phyloP scores from a whole-genome alignment of 2,888 invertebrate genomes.

The Coenonympha glycerion region DNA sequence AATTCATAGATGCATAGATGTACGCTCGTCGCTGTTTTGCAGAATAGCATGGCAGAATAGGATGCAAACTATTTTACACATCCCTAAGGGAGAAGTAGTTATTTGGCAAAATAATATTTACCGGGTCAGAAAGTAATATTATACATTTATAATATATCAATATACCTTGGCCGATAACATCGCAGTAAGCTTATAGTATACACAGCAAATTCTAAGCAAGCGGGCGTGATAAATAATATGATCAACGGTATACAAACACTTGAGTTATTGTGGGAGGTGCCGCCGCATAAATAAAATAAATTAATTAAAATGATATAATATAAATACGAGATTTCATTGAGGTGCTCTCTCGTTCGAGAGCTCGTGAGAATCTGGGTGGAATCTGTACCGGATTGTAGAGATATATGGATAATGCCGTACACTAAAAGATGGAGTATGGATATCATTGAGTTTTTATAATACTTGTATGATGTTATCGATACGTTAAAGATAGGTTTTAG shows the following conservation, averaged over 20 bases:
- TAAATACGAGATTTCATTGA: conserved; percentile 13
- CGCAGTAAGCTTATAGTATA: background rate
- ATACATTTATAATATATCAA: too few species aligned
- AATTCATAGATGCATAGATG: too few species aligned
- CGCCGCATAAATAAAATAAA: conserved; percentile 22
- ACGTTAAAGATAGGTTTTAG: background rate
- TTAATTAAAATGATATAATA: conserved; percentile 20
- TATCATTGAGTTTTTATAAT: background rate
- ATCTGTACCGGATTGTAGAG: conserved; percentile 2
- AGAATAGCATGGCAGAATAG: too few species aligned
- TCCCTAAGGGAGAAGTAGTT: too few species aligned
- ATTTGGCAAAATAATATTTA: too few species aligned
- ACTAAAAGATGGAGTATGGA: background rate
- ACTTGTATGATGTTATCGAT: background rate
- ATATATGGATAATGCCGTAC: background rate
- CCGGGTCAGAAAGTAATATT: too few species aligned
- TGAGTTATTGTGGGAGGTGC: conserved; percentile 21
- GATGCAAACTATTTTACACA: too few species aligned
- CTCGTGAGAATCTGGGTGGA: conserved; percentile 16
- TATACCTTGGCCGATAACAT: too few species aligned
- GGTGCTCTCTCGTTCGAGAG: conserved; percentile 1
- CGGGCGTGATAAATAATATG: conserved; percentile 18
- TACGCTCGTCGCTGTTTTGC: too few species aligned
- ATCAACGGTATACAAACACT: conserved; percentile 21
- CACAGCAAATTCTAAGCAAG: background rate